These are phyloP conservation scores for Choloepus hoffmanni DNA, from an alignment of 2,113 vertebrate species.

Conservation along the genomic window DNA sequence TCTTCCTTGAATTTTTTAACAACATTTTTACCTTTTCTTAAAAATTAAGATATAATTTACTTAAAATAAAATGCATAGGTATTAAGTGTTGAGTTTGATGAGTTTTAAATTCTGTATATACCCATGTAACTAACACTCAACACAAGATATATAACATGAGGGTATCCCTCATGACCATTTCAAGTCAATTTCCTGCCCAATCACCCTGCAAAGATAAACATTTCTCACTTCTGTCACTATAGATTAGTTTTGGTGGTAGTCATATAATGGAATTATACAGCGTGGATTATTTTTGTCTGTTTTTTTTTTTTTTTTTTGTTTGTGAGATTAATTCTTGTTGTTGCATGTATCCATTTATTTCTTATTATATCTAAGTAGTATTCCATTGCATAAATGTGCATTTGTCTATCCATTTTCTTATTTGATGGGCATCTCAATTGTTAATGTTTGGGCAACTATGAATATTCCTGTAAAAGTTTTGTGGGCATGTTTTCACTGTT, in stretches of 20 bases:
- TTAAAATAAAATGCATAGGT: background rate
- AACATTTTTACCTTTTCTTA: background rate
- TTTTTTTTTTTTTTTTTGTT: background rate
- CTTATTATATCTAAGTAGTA: background rate
- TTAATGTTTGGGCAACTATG: background rate
- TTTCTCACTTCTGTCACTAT: background rate
- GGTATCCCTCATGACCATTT: background rate
- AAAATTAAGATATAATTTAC: background rate
- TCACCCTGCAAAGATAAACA: background rate
- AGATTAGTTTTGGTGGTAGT: background rate
- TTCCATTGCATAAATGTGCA: too few relatives aligned
- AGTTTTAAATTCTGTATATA: background rate
- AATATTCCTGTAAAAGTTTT: background rate
- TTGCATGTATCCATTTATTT: background rate
- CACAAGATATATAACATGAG: background rate
- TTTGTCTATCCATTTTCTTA: background rate
- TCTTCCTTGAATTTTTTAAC: background rate
- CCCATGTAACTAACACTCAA: background rate
- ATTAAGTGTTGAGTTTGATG: background rate
- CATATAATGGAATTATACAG: background rate
- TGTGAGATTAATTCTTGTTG: background rate
- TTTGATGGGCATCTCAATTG: background rate
- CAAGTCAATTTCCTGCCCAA: background rate
- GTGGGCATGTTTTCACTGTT: background rate
- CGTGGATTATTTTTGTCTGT: background rate